Conservation (phyloP, 2,797 vertebrate species). For the Anas acuta region DNA sequence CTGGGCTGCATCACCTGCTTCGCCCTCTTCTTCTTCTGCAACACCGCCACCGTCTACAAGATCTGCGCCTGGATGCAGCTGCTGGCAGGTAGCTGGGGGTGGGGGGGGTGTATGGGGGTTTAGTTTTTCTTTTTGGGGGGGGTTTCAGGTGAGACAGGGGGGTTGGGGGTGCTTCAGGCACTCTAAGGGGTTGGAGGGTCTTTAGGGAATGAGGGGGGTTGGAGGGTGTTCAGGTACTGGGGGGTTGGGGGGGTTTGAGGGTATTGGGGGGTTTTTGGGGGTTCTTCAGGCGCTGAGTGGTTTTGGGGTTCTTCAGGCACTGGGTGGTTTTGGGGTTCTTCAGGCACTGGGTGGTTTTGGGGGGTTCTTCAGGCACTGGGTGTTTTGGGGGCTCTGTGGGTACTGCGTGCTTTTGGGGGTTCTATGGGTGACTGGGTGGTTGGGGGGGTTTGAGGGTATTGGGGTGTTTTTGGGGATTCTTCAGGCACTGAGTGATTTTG, state of each 20-base stretch:
- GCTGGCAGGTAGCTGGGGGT: slow-evolving; percentile 84
- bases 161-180: neutral
- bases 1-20: slow-evolving; percentile 97
- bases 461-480: neutral
- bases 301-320: neutral
- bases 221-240: neutral
- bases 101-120: neutral
- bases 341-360: too few species aligned
- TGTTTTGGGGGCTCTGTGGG: too few species aligned
- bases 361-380: too few species aligned
- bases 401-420: neutral
- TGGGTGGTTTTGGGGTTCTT: neutral
- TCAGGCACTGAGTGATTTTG: neutral
- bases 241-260: neutral
- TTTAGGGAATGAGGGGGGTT: too few species aligned
- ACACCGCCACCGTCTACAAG: slow-evolving; percentile 98
- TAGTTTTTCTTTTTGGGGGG: too few species aligned
- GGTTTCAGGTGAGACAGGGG: too few species aligned
- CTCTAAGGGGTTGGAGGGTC: neutral
- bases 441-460: neutral
- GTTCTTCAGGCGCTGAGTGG: neutral
- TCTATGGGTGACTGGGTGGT: neutral
- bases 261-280: neutral
- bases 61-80: slow-evolving; percentile 99
- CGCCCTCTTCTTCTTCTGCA: slow-evolving; percentile 98